A percentile compares a stretch with the other conserved stretches of the same genome.
Conservation (phyloP, 64 coral and sea anemone genomes). For the Montipora foliosa region DNA sequence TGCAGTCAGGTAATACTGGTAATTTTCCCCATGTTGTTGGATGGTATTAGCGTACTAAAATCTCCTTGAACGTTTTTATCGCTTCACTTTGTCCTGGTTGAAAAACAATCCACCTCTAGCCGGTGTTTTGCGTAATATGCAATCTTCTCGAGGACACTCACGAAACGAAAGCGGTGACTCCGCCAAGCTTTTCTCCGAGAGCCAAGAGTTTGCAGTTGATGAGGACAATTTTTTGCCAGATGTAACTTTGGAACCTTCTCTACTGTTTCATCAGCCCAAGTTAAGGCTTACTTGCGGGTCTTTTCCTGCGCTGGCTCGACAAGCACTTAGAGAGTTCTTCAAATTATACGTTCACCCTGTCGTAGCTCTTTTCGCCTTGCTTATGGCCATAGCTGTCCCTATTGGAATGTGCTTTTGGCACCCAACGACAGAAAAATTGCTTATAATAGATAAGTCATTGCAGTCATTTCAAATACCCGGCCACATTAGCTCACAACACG, state of each 20-base stretch:
- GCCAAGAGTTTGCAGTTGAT: neutral
- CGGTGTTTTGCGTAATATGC: neutral
- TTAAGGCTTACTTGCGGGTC: neutral
- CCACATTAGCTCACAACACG: slow-evolving; percentile 60
- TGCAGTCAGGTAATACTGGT: neutral
- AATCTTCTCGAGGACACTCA: slow-evolving; percentile 54
- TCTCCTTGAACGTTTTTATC: neutral
- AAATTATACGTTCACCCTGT: slow-evolving; percentile 34
- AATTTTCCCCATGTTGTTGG: slow-evolving; percentile 4
- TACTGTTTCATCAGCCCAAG: slow-evolving; percentile 49
- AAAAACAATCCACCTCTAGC: neutral
- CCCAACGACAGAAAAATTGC: neutral
- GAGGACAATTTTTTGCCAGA: slow-evolving; percentile 16
- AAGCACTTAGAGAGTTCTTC: neutral
- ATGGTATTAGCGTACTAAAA: neutral
- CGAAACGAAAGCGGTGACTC: slow-evolving; percentile 91
- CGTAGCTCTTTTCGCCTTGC: neutral
- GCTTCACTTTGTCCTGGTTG: neutral
- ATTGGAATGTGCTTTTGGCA: neutral
- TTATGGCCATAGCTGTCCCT: slow-evolving; percentile 17
- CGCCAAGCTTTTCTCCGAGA: slow-evolving; percentile 58
- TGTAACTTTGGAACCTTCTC: neutral
- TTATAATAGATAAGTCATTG: slow-evolving; percentile 78
- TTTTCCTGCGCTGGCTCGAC: neutral
- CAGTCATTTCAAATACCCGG: slow-evolving; percentile 85